phyloP scores from a whole-genome alignment of 2,113 vertebrate genomes.

The Loxodonta africana region DNA sequence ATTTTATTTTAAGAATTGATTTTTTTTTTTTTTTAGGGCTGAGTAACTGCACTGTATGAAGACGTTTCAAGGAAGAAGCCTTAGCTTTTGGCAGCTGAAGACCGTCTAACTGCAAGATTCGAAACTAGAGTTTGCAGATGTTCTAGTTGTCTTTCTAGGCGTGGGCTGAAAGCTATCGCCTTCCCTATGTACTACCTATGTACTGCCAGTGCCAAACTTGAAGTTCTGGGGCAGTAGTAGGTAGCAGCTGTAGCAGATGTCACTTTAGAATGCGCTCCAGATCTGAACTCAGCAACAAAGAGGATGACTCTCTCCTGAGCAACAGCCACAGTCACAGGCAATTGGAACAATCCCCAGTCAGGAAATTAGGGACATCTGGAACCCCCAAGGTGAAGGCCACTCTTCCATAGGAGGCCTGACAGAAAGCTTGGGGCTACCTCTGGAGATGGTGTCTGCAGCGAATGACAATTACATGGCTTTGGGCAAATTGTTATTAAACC shows the following conservation, averaged over 20 bases:
- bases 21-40: neutral
- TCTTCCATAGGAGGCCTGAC: neutral
- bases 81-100: neutral
- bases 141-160: neutral
- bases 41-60: neutral
- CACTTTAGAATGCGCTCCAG: neutral
- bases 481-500: neutral
- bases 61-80: neutral
- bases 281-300: neutral
- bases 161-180: neutral
- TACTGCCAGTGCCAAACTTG: neutral
- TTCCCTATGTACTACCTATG: neutral
- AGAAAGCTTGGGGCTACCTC: neutral
- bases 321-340: neutral
- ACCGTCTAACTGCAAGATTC: neutral
- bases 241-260: neutral
- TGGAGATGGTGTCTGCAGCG: neutral
- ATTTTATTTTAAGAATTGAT: neutral
- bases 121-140: neutral
- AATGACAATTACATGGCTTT: neutral
- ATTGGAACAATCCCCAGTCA: neutral
- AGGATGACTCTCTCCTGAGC: neutral
- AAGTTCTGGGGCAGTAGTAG: neutral
- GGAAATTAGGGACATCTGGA: neutral
- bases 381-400: neutral